A percentile compares a stretch with the other conserved stretches of the same genome.
Conservation (phyloP, 2,797 vertebrate genomes). For the Sebastolobus altivelis region DNA sequence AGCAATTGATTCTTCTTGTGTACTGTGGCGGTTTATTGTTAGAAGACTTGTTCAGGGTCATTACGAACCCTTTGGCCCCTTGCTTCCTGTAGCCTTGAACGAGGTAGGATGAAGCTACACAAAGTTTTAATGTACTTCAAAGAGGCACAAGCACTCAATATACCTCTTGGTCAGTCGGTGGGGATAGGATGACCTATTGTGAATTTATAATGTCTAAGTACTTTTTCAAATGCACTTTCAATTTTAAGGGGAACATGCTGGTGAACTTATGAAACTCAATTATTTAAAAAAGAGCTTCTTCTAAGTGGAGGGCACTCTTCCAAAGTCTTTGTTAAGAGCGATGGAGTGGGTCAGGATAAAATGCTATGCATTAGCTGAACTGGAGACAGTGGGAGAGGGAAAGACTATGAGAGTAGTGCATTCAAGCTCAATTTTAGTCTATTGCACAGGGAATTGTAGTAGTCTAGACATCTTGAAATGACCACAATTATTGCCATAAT, state of each 20-base stretch:
- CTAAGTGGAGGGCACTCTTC: constrained; percentile 71
- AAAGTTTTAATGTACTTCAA: constrained; percentile 62
- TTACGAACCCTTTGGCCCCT: neutral
- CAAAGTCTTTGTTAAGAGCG: constrained; percentile 70
- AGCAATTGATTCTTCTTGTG: constrained; percentile 54
- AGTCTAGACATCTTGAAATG: constrained; percentile 6
- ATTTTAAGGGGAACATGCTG: constrained; percentile 68
- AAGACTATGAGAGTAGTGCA: neutral
- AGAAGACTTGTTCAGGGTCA: constrained; percentile 37
- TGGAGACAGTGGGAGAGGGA: constrained; percentile 14
- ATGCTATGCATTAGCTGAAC: constrained; percentile 65
- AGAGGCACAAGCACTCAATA: constrained; percentile 51
- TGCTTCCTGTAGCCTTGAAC: constrained; percentile 24
- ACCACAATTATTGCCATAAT: neutral
- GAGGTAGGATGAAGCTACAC: constrained; percentile 27
- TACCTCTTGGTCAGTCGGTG: constrained; percentile 26
- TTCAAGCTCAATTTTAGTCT: constrained; percentile 18
- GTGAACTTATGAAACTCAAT: constrained; percentile 76
- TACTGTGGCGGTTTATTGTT: constrained; percentile 42
- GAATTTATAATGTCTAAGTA: constrained; percentile 69
- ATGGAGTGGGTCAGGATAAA: constrained; percentile 55
- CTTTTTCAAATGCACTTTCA: constrained; percentile 73
- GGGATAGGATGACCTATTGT: constrained; percentile 39
- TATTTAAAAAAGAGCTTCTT: constrained; percentile 66
- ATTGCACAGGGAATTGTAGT: neutral